A percentile compares a stretch with the other conserved stretches of the same genome.
phyloP scores from a whole-genome alignment of 2,888 invertebrate species.

The Drosophila mimetica region DNA sequence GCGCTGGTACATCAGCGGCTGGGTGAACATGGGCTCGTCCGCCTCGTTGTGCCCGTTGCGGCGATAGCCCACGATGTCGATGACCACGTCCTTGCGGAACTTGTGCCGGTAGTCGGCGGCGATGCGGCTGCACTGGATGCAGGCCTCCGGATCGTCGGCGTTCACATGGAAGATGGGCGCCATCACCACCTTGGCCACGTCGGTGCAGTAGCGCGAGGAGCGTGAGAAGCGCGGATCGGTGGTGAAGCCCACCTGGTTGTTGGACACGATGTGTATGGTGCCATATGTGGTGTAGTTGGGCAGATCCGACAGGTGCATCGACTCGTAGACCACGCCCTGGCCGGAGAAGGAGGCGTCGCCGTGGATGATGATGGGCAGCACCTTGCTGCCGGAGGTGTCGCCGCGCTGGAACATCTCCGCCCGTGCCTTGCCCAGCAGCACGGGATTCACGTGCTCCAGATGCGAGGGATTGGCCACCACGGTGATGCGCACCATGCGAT shows the following conservation, averaged over 20 bases:
- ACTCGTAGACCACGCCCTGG: slow-evolving; percentile 88
- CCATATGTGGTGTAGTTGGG: slow-evolving; percentile 87
- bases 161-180: slow-evolving; percentile 98
- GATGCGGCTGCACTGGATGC: slow-evolving; percentile 92
- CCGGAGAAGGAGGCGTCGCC: slow-evolving; percentile 88
- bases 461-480: slow-evolving; percentile 97
- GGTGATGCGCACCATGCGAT: slow-evolving; percentile 91
- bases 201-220: slow-evolving; percentile 94
- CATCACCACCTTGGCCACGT: slow-evolving; percentile 94
- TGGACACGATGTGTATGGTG: slow-evolving; percentile 87
- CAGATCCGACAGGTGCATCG: slow-evolving; percentile 86
- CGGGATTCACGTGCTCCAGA: slow-evolving; percentile 93
- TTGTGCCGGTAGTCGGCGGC: slow-evolving; percentile 94
- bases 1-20: slow-evolving; percentile 96
- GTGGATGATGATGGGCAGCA: slow-evolving; percentile 87
- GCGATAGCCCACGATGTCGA: slow-evolving; percentile 92
- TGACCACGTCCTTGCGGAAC: slow-evolving; percentile 93
- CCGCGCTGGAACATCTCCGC: slow-evolving; percentile 93
- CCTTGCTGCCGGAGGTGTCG: slow-evolving; percentile 88
- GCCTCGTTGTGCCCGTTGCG: slow-evolving; percentile 96
- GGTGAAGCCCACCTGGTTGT: slow-evolving; percentile 94
- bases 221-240: slow-evolving; percentile 94
- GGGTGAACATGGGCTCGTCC: slow-evolving; percentile 97
- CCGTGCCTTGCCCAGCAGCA: slow-evolving; percentile 92
- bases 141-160: slow-evolving; percentile 95